phyloP scores from a whole-genome alignment of 2,113 vertebrate genomes.

The Panurus biarmicus region DNA sequence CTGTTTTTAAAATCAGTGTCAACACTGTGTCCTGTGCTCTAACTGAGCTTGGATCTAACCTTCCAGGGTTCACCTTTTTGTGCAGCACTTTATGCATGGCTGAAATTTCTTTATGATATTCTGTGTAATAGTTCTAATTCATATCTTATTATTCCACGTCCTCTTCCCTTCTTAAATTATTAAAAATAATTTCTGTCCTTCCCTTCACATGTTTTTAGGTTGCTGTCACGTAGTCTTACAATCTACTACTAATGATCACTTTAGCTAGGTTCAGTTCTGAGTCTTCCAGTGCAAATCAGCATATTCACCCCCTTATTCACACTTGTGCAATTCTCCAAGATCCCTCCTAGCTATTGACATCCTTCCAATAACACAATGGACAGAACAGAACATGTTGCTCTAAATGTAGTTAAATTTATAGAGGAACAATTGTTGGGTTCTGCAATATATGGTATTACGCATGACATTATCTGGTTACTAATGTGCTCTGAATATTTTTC shows the following conservation, averaged over 20 bases:
- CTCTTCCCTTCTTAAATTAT: neutral
- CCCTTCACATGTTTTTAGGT: neutral
- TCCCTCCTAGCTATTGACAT: neutral
- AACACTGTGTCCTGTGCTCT: neutral
- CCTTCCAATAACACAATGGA: neutral
- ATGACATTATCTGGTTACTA: neutral
- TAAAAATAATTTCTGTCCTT: neutral
- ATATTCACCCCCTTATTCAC: neutral
- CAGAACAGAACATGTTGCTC: neutral
- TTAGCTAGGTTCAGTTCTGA: neutral
- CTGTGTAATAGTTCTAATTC: neutral
- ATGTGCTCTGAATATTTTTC: neutral
- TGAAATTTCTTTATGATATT: neutral
- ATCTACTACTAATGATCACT: neutral
- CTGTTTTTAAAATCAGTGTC: neutral
- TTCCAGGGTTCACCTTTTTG: neutral
- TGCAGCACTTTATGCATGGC: neutral
- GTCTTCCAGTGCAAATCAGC: neutral
- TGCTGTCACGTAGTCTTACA: neutral
- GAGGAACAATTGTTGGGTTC: neutral
- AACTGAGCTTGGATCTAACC: neutral
- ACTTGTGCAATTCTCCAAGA: neutral
- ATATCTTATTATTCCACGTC: neutral
- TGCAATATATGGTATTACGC: neutral
- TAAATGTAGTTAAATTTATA: neutral